Base-by-base conservation (phyloP, 2,797 vertebrate species). In the Odontamblyopus rebecca region DNA sequence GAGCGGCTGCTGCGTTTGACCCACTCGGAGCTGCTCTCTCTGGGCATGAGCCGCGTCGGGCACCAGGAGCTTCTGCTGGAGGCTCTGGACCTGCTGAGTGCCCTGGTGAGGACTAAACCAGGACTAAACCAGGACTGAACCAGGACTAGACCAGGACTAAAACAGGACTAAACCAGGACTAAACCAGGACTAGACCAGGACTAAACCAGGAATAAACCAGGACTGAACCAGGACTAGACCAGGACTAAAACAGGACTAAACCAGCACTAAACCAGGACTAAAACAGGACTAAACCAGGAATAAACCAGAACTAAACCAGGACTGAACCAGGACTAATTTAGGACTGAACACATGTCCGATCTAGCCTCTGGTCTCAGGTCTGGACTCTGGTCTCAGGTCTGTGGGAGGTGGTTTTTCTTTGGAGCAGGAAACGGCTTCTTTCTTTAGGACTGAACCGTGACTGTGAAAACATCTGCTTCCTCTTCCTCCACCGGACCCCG, bases 31-130 rank as follows among this genome's bases (percentile, higher is more conserved):
- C 93, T 99, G 16, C 95, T 97, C 87, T 91, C 94, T 32, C 89
- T 98, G 76, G 95, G 95, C 0, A 86, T 98, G 80, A 88, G 91
- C 0, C 91, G 96, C 3, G 95, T 98, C 0, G 97, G 97, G 61
- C 97, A 99, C 84, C 97, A 99, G 90, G 97, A 99, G 79, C 94
- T 99, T 59, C 91, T 98, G 75, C 90, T 98, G 82, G 97, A 98
- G 89, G 96, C 97, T 1, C 94, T 98, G 67, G 97, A 99, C 80
- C 95, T 99, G 75, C 95, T 99, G 44, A 97, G 97, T 68, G 96
- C 96, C 12, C 91, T 98, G 96, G 97, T 98, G n/a, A 64, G 62
- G 2, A 48, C 62, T 44, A 2, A 2, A 64, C 38, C 12, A 3
- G 41, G 38, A 27, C 62, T 65, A 6, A 1, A 64, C n/a, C 11